Percentiles rank a stretch among this genome's conserved stretches.
Evolutionary conservation across 2,113 vertebrate genomes (phyloP).

Genomic region (Zapus hudsonius): DNA sequence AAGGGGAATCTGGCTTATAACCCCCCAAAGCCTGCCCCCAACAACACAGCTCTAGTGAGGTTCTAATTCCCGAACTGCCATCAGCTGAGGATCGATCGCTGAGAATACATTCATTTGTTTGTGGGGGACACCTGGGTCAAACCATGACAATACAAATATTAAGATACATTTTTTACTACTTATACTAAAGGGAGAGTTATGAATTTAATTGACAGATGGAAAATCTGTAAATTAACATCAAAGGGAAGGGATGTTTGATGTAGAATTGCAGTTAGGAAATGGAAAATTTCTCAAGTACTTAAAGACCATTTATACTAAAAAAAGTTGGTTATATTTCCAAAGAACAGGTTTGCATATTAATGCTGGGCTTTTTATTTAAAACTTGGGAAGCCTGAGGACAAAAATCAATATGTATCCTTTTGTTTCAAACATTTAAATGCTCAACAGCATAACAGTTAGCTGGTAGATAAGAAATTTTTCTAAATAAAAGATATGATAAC

Average conservation of each 20-base stretch:
- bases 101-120: no score
- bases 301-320: neutral
- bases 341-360: neutral
- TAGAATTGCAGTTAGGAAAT: neutral
- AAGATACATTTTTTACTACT: slow-evolving; percentile 1
- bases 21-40: no score
- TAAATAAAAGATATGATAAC: neutral
- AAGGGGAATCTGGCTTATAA: no score
- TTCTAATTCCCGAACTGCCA: no score
- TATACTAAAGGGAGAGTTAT: neutral
- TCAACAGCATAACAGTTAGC: neutral
- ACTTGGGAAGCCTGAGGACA: neutral
- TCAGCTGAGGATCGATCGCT: no score
- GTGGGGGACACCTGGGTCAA: no score
- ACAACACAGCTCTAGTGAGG: no score
- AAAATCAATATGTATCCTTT: neutral
- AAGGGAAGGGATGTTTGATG: neutral
- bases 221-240: neutral
- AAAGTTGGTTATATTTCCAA: neutral
- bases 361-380: neutral
- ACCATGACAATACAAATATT: no score
- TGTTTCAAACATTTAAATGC: neutral
- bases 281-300: neutral
- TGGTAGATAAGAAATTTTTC: neutral
- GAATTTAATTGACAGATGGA: neutral